These are phyloP conservation scores for Polypterus senegalus DNA, from an alignment of 2,113 vertebrate genomes.

Conservation along the genomic window DNA sequence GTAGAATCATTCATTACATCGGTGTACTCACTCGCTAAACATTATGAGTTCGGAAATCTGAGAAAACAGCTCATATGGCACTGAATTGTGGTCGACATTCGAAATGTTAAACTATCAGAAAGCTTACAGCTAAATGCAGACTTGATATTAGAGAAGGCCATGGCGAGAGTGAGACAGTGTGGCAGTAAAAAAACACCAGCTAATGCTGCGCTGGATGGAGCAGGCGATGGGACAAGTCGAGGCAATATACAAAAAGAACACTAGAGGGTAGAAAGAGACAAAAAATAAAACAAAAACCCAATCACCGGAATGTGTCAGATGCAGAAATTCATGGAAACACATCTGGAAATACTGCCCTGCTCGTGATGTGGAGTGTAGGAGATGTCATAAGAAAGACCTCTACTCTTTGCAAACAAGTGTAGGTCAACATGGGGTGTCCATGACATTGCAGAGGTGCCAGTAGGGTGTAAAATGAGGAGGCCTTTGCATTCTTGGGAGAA, in stretches of 20 bases:
- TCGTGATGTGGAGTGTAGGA: not conserved
- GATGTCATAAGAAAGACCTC: slow-evolving; percentile 5
- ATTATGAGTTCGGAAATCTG: slow-evolving; percentile 13
- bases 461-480: not conserved
- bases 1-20: slow-evolving; percentile 14
- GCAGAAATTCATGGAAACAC: slow-evolving; percentile 1
- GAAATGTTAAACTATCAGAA: slow-evolving; percentile 9
- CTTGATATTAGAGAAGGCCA: slow-evolving; percentile 10
- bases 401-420: slow-evolving; percentile 10
- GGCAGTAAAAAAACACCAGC: slow-evolving; percentile 15
- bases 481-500: too few species aligned
- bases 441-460: not conserved
- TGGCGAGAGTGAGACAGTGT: slow-evolving; percentile 5
- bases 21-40: slow-evolving; percentile 10
- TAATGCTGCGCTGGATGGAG: not conserved
- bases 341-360: slow-evolving; percentile 1
- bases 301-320: not conserved
- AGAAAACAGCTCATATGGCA: slow-evolving; percentile 12
- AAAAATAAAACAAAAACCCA: not conserved
- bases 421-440: not conserved
- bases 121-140: slow-evolving; percentile 9
- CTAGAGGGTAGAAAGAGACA: too few species aligned
- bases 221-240: too few species aligned
- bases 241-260: too few species aligned
- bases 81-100: slow-evolving; percentile 10